Evolutionary conservation across 1,140 invertebrate species (phyloP).

Genomic region (Latrodectus geometricus): DNA sequence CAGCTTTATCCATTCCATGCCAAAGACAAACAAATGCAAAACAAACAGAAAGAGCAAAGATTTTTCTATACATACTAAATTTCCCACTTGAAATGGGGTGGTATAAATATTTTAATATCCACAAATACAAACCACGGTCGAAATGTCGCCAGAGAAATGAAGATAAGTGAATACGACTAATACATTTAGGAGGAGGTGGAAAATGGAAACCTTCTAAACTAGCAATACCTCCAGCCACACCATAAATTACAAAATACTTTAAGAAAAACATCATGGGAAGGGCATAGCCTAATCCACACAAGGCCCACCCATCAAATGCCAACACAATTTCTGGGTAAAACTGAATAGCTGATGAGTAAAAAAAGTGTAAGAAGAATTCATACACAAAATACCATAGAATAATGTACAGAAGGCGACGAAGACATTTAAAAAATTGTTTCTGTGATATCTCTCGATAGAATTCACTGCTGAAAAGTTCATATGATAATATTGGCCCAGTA

Average conservation of each 20-base stretch:
- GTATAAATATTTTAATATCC: slow-evolving; percentile 58
- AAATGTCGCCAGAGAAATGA: slow-evolving; percentile 63
- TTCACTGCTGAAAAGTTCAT: slow-evolving; percentile 10
- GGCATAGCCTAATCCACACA: slow-evolving; percentile 64
- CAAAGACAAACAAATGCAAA: slow-evolving; percentile 63
- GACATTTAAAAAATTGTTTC: neutral
- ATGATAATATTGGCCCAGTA: slow-evolving; percentile 63
- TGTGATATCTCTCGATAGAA: neutral
- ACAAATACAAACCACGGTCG: slow-evolving; percentile 63
- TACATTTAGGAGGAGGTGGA: slow-evolving; percentile 63
- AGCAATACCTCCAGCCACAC: slow-evolving; percentile 48
- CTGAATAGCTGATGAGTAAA: slow-evolving; percentile 63
- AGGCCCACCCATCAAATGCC: slow-evolving; percentile 57
- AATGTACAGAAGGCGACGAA: slow-evolving; percentile 3
- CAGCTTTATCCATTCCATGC: slow-evolving; percentile 61
- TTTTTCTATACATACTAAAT: slow-evolving; percentile 22
- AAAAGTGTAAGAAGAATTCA: slow-evolving; percentile 61
- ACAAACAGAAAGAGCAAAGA: slow-evolving; percentile 55
- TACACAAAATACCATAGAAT: slow-evolving; percentile 58
- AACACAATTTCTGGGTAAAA: slow-evolving; percentile 50
- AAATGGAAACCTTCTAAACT: slow-evolving; percentile 57
- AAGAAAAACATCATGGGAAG: slow-evolving; percentile 63
- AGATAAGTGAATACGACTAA: slow-evolving; percentile 57
- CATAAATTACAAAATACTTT: slow-evolving; percentile 64
- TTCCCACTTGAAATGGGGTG: slow-evolving; percentile 29